Evolutionary conservation across 1,140 invertebrate species (phyloP).

Genomic region (Drosophila erecta): DNA sequence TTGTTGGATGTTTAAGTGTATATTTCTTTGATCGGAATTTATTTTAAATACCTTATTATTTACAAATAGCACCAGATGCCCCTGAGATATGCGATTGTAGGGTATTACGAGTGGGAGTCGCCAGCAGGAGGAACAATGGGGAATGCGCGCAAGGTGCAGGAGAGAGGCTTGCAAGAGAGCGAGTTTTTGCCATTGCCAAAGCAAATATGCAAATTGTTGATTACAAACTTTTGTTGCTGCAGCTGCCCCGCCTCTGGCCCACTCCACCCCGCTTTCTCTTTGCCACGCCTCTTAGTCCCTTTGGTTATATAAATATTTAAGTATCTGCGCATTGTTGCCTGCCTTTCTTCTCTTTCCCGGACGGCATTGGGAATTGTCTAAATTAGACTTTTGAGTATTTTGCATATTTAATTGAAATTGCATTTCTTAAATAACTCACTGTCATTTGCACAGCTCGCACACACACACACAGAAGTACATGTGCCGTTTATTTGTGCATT

Average conservation of each 20-base stretch:
- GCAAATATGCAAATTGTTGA: constrained; percentile 84
- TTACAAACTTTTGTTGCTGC: constrained; percentile 77
- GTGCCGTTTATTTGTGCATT: constrained; percentile 71
- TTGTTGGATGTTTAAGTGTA: too few relatives aligned
- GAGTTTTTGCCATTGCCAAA: constrained; percentile 74
- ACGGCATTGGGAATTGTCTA: constrained; percentile 64
- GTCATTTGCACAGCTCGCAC: constrained; percentile 59
- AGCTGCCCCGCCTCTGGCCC: not conserved
- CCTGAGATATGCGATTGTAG: not conserved
- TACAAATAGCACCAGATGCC: not conserved
- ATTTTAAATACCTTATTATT: not conserved
- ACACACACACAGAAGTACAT: constrained; percentile 16
- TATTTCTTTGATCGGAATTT: too few relatives aligned
- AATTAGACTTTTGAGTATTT: constrained; percentile 83
- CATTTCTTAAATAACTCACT: constrained; percentile 83
- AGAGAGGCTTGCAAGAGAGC: constrained; percentile 36
- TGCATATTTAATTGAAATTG: constrained; percentile 84
- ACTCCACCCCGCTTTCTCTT: not conserved
- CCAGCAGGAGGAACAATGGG: constrained; percentile 35
- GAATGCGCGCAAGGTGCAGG: constrained; percentile 73
- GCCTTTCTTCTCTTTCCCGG: constrained; percentile 17
- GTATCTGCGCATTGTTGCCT: constrained; percentile 73
- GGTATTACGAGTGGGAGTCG: constrained; percentile 40
- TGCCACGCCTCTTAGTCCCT: constrained; percentile 7
- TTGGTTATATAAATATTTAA: constrained; percentile 79